phyloP scores from a whole-genome alignment of 2,797 vertebrate genomes.

The Epinephelus coioides region DNA sequence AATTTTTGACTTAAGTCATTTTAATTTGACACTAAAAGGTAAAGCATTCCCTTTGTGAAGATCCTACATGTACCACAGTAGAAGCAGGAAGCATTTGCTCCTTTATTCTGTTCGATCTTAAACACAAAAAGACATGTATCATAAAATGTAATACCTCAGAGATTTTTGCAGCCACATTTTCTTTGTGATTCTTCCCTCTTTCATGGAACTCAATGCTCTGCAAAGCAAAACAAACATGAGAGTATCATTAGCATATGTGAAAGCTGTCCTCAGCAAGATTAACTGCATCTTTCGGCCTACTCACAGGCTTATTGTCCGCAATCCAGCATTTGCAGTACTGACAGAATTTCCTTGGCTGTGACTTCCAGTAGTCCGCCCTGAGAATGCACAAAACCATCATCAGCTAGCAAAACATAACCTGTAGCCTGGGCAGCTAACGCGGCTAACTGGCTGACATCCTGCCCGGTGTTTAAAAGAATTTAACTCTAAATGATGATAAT shows the following conservation, averaged over 20 bases:
- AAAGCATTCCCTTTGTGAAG: too few relatives aligned
- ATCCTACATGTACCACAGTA: background rate
- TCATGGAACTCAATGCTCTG: conserved; percentile 99
- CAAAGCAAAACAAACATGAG: conserved; percentile 48
- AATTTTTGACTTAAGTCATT: too few relatives aligned
- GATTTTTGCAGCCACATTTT: conserved; percentile 98
- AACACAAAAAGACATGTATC: background rate
- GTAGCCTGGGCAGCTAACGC: conserved; percentile 60
- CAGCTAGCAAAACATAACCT: background rate
- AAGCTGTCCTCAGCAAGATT: background rate
- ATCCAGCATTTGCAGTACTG: conserved; percentile 99
- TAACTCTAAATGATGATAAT: background rate
- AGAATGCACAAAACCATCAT: conserved; percentile 6
- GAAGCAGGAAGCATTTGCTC: background rate
- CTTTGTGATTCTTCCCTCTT: conserved; percentile 98
- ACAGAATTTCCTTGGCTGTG: conserved; percentile 98
- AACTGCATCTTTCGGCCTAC: conserved; percentile 46
- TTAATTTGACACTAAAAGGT: too few relatives aligned
- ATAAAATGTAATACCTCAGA: conserved; percentile 87
- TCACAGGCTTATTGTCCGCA: conserved; percentile 97
- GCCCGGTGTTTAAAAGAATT: background rate
- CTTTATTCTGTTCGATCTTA: background rate
- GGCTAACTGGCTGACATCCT: background rate
- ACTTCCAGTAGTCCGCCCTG: conserved; percentile 99
- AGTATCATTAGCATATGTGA: background rate